Conservation (phyloP, 2,797 vertebrate species). For the Platalea minor region DNA sequence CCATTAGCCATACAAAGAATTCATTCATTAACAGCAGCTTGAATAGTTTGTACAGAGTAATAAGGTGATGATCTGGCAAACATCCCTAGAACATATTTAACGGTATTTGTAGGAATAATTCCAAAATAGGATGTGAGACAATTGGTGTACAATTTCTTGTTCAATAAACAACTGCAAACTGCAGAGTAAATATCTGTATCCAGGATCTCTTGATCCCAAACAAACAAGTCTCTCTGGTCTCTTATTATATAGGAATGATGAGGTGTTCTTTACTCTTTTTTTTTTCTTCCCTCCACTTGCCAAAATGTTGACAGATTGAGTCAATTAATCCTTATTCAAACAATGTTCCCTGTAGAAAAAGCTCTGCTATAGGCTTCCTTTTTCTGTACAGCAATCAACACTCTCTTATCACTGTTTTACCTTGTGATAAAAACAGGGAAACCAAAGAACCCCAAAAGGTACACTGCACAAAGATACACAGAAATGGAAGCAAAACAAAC, state of each 20-base stretch:
- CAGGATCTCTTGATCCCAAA: slow-evolving; percentile 18
- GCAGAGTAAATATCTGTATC: not conserved
- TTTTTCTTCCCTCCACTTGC: not conserved
- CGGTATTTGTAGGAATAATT: not conserved
- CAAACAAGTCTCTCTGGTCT: not conserved
- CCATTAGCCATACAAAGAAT: not conserved
- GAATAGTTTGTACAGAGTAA: not conserved
- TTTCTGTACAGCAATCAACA: not conserved
- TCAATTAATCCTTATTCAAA: slow-evolving; percentile 40
- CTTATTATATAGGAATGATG: not conserved
- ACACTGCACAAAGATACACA: not conserved
- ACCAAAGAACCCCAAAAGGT: not conserved
- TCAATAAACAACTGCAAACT: not conserved
- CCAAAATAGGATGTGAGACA: not conserved
- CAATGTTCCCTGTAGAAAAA: not conserved
- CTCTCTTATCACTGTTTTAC: not conserved
- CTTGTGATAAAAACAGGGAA: not conserved
- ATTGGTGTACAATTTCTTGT: not conserved
- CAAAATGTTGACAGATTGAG: slow-evolving; percentile 2
- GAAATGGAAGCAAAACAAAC: not conserved
- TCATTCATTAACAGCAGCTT: not conserved
- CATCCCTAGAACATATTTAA: not conserved
- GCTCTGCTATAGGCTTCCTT: not conserved
- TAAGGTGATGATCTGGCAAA: not conserved
- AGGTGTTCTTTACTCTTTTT: not conserved